Percentiles rank a stretch among this genome's conserved stretches.
Conservation (phyloP, 2,888 invertebrate genomes). For the Nomada ruficornis region DNA sequence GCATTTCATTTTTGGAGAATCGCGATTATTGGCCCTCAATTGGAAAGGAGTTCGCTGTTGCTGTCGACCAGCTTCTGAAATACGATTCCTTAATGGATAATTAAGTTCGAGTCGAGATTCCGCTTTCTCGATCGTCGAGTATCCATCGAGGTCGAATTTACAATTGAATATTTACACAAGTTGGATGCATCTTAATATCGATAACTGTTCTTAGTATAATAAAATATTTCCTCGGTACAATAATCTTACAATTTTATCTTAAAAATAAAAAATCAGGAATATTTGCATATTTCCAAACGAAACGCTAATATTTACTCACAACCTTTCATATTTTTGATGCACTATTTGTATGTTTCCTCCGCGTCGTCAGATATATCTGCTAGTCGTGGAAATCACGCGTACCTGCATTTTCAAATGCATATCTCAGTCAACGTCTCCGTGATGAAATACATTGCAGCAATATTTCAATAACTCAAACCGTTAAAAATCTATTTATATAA, state of each 20-base stretch:
- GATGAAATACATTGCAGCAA: too few species aligned
- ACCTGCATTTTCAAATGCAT: too few species aligned
- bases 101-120: slow-evolving; percentile 2
- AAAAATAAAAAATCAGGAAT: background rate
- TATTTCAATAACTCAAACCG: too few species aligned
- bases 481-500: too few species aligned
- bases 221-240: background rate
- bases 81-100: slow-evolving; percentile 19
- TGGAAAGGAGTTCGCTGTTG: slow-evolving; percentile 22
- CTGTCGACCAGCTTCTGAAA: slow-evolving; percentile 1
- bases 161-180: background rate
- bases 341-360: slow-evolving; percentile 20
- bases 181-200: too few species aligned
- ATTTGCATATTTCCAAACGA: slow-evolving; percentile 31
- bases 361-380: slow-evolving; percentile 16
- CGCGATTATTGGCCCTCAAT: slow-evolving; percentile 21
- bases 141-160: slow-evolving; percentile 1
- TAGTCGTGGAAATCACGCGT: background rate
- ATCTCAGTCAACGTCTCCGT: too few species aligned
- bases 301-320: slow-evolving; percentile 29
- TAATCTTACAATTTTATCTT: slow-evolving; percentile 4
- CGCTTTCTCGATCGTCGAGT: background rate
- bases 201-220: too few species aligned
- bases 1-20: slow-evolving; percentile 13
- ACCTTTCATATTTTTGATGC: slow-evolving; percentile 29